Base-by-base conservation (phyloP, 2,888 invertebrate genomes). In the Clunio marinus region DNA sequence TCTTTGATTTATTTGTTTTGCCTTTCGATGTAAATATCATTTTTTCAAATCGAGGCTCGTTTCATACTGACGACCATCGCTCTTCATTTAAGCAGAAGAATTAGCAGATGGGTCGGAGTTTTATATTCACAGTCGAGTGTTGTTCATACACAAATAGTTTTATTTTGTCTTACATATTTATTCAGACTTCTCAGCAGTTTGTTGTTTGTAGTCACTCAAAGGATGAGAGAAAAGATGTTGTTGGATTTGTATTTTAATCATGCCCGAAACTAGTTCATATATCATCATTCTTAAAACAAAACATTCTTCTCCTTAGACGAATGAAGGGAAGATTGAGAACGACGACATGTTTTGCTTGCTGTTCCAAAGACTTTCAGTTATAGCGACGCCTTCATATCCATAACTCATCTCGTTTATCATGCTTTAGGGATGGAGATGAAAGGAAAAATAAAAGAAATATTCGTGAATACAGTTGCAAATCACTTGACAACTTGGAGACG, bases 381-480 rank as follows among this genome's bases (percentile, higher is more conserved):
- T 45, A 63, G 63, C 37, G 63, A 63, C 63, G 63, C 63, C 63
- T 63, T 63, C 45, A 25, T 15, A 63, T 63, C 63, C 63, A 63
- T 63, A 63, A 63, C 63, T 63, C 37, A 63, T 63, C 63, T 63
- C 63, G 45, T 63, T 63, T 63, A 63, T 63, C 63, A 63, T 37
- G 20, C 32, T 24, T 27, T 25, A 15, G 13, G n/a, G 13, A 13
- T 13, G 41, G 32, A 32, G 32, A 7, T 8, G 32, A 41, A 17
- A 2, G 17, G 51, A 22, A 20, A 15, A 17, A 7, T 15, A 4
- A 17, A 5, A 15, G n/a, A 15, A n/a, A 41, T 41, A 41, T 41
- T 41, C 41, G n/a, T n/a, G 15, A 41, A 41, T 15, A 41, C 4
- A 32, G 41, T 41, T 41, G 51, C 51, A 51, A 51, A 51, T 51